phyloP scores from a whole-genome alignment of 2,888 invertebrate species.

The Cosmopolites sordidus region DNA sequence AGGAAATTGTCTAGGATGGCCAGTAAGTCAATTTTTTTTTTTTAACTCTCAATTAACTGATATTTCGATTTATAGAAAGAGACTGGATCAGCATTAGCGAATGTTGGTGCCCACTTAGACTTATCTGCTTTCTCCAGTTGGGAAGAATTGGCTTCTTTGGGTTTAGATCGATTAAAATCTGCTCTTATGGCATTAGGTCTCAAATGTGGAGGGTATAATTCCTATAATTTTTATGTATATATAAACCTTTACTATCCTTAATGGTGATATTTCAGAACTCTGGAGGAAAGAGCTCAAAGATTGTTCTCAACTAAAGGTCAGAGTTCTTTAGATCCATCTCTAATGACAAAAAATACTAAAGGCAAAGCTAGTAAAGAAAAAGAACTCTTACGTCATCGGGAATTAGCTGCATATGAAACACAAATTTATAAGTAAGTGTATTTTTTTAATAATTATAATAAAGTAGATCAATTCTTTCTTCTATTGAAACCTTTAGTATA shows the following conservation, averaged over 20 bases:
- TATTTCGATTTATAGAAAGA: conserved; percentile 67
- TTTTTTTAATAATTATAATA: neutral
- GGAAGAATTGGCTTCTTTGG: conserved; percentile 95
- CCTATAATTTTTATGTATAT: neutral
- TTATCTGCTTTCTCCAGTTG: conserved; percentile 96
- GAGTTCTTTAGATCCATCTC: conserved; percentile 83
- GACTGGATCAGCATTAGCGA: conserved; percentile 86
- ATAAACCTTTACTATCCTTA: no score
- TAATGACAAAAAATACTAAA: conserved; percentile 86
- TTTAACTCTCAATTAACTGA: neutral
- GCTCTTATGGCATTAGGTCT: conserved; percentile 93
- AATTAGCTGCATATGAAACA: conserved; percentile 83
- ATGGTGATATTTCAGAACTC: conserved; percentile 59
- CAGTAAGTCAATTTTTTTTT: conserved; percentile 51
- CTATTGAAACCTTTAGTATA: no score
- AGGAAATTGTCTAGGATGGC: conserved; percentile 93
- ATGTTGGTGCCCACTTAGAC: conserved; percentile 95
- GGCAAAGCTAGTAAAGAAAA: conserved; percentile 61
- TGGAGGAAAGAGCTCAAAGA: conserved; percentile 95
- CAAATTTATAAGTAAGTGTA: conserved; percentile 72
- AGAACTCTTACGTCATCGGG: conserved; percentile 71
- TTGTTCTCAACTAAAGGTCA: conserved; percentile 95
- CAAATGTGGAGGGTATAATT: conserved; percentile 88
- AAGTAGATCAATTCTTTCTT: no score
- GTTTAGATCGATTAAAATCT: conserved; percentile 94